Conservation (phyloP, 2,113 vertebrate species). For the Calidris pugnax region DNA sequence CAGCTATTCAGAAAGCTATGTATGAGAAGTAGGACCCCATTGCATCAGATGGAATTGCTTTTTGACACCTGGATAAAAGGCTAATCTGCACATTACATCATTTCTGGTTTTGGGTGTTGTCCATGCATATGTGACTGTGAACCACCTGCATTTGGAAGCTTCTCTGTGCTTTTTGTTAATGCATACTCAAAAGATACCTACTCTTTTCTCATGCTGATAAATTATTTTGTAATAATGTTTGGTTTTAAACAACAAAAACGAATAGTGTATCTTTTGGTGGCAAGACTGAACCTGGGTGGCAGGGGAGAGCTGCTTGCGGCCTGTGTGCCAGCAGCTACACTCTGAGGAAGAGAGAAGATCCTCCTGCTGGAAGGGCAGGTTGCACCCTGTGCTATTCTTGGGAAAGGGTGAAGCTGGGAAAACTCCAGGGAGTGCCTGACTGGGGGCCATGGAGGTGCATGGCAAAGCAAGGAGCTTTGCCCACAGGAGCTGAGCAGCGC, state of each 20-base stretch:
- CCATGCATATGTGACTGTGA: background rate
- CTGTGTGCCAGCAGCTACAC: background rate
- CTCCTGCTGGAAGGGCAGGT: background rate
- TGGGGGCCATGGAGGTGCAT: fast-evolving
- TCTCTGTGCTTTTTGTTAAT: background rate
- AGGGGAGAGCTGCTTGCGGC: background rate
- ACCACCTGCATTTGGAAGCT: background rate
- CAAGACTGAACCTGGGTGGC: background rate
- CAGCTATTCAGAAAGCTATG: background rate
- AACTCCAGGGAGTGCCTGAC: no score
- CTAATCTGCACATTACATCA: background rate
- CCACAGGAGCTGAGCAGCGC: background rate
- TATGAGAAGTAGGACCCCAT: background rate
- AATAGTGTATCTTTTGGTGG: background rate
- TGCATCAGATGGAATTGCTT: background rate
- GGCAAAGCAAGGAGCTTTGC: fast-evolving
- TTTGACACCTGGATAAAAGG: slow-evolving; percentile 19
- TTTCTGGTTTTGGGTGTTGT: background rate
- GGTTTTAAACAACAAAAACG: background rate
- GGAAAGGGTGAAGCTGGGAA: background rate
- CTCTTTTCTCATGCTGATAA: background rate
- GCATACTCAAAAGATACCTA: background rate
- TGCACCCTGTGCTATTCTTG: fast-evolving
- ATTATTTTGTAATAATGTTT: background rate
- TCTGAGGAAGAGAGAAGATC: background rate